Conservation (phyloP, 2,113 vertebrate genomes). For the Clupea harengus region DNA sequence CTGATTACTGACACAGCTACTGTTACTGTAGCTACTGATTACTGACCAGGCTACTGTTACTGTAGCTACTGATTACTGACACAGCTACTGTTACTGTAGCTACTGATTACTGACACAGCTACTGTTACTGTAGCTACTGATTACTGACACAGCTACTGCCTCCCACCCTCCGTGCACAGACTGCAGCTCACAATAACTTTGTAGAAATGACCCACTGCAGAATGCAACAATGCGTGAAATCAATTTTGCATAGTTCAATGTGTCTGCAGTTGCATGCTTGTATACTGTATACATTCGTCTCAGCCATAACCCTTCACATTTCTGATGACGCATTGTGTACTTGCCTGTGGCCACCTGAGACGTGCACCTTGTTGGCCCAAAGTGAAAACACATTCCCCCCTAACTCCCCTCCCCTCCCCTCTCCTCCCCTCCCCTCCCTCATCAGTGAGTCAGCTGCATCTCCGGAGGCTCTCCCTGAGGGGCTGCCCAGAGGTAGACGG, state of each 20-base stretch:
- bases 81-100: no score
- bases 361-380: neutral
- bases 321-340: neutral
- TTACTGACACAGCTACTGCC: no score
- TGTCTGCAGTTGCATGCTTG: neutral
- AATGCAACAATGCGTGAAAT: neutral
- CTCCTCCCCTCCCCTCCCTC: neutral
- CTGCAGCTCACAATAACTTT: neutral
- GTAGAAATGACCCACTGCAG: neutral
- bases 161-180: neutral
- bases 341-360: neutral
- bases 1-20: no score
- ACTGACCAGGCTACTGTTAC: no score
- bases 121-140: no score
- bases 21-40: no score
- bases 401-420: neutral
- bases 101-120: no score
- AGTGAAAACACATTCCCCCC: neutral
- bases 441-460: slow-evolving; percentile 58
- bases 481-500: slow-evolving; percentile 79
- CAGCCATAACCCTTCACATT: neutral
- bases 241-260: neutral
- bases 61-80: no score
- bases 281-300: neutral
- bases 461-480: slow-evolving; percentile 70